Percentiles rank a stretch among this genome's conserved stretches.
Conservation (phyloP, 2,113 vertebrate genomes). For the Myiopsitta monachus region DNA sequence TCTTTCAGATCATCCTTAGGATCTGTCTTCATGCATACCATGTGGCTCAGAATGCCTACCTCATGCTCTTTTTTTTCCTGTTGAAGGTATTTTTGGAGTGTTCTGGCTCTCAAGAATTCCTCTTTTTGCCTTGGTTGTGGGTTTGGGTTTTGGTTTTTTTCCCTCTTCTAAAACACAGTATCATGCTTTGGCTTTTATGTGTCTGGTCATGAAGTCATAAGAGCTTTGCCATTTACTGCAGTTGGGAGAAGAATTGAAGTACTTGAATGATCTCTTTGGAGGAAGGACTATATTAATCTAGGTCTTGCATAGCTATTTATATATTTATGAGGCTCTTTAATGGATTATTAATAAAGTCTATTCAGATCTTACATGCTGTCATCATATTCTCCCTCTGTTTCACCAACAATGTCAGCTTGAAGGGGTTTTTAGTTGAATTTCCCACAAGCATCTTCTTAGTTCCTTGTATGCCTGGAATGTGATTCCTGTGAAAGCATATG, state of each 20-base stretch:
- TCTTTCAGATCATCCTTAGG: not conserved
- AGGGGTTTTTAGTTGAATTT: not conserved
- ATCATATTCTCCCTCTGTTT: not conserved
- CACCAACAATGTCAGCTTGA: not conserved
- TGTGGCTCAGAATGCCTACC: not conserved
- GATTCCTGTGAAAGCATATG: not conserved
- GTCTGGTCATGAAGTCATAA: not conserved
- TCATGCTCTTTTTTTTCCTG: not conserved
- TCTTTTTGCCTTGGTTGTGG: not conserved
- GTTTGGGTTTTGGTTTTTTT: not conserved
- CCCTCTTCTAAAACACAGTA: not conserved
- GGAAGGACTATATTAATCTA: constrained; percentile 18
- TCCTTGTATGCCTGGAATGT: not conserved
- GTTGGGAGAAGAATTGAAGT: not conserved
- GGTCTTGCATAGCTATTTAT: not conserved
- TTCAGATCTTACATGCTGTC: constrained; percentile 10
- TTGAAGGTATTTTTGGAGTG: not conserved
- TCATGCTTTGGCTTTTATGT: not conserved
- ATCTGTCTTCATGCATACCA: not conserved
- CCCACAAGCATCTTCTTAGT: not conserved
- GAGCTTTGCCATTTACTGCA: not conserved
- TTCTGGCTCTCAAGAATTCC: not conserved
- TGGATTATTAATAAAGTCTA: constrained; percentile 43
- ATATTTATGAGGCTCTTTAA: constrained; percentile 24
- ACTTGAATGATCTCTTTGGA: not conserved